Conservation (phyloP, 30 jellyfish, hydroid and myxozoan genomes). For the Turritopsis rubra region DNA sequence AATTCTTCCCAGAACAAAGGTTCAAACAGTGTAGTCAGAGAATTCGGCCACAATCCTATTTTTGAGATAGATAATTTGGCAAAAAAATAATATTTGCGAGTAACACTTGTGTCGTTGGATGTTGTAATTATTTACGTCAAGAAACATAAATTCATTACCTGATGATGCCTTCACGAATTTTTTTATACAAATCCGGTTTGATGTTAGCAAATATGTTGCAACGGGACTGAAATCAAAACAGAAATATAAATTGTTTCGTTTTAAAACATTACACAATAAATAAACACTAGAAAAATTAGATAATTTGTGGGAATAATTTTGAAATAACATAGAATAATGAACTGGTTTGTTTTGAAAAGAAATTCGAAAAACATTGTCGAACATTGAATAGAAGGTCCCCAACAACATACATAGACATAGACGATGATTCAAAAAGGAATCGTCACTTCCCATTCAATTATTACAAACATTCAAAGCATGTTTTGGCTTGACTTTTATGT, state of each 20-base stretch:
- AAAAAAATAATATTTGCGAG: too few relatives aligned
- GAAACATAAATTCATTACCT: constrained; percentile 36
- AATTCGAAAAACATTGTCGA: background rate
- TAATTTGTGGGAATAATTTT: background rate
- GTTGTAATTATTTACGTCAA: background rate
- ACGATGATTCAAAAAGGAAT: background rate
- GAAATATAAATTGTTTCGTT: background rate
- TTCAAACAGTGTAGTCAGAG: too few relatives aligned
- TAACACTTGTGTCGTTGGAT: too few relatives aligned
- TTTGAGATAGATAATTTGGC: too few relatives aligned
- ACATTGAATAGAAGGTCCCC: background rate
- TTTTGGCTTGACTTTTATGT: background rate
- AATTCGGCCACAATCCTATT: too few relatives aligned
- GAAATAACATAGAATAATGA: background rate
- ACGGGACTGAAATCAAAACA: constrained; percentile 47
- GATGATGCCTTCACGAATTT: constrained; percentile 90
- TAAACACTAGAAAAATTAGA: constrained; percentile 2
- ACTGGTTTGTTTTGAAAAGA: background rate
- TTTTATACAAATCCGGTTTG: constrained; percentile 66
- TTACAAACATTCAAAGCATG: background rate
- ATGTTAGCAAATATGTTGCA: constrained; percentile 71
- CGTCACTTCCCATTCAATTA: background rate
- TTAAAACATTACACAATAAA: background rate
- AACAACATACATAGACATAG: background rate
- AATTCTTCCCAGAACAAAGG: too few relatives aligned